phyloP scores from a whole-genome alignment of 2,113 vertebrate species.

The Microcebus tavaratra region DNA sequence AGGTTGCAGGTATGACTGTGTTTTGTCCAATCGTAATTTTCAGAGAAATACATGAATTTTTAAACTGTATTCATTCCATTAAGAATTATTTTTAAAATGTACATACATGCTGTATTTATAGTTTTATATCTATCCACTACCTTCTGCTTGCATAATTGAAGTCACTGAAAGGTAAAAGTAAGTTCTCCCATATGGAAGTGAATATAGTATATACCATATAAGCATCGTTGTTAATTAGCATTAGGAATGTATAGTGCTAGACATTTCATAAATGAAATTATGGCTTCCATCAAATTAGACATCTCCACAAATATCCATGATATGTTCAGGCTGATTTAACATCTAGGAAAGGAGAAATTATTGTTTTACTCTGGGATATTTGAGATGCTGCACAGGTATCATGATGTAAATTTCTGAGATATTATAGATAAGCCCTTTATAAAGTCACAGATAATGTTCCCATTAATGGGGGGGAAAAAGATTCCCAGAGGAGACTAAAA shows the following conservation, averaged over 20 bases:
- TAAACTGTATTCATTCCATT: neutral
- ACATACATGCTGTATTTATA: neutral
- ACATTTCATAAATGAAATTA: neutral
- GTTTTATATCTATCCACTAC: neutral
- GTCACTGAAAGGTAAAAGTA: neutral
- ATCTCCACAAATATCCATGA: neutral
- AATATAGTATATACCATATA: accelerated
- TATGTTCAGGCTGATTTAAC: neutral
- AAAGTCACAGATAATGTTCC: neutral
- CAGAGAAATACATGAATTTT: neutral
- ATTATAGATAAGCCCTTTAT: neutral
- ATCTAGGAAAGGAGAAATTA: neutral
- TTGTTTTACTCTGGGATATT: neutral
- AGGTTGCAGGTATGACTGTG: neutral
- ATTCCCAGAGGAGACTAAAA: neutral
- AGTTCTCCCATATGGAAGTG: neutral
- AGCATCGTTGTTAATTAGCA: neutral
- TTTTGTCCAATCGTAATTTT: neutral
- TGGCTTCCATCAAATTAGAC: neutral
- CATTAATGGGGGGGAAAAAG: neutral
- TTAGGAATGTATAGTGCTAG: neutral
- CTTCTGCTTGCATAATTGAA: neutral
- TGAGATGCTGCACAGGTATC: neutral
- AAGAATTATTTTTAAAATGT: neutral
- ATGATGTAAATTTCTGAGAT: neutral